These are phyloP conservation scores for Lutjanus erythropterus DNA, from an alignment of 2,113 vertebrate genomes.

Conservation along the genomic window DNA sequence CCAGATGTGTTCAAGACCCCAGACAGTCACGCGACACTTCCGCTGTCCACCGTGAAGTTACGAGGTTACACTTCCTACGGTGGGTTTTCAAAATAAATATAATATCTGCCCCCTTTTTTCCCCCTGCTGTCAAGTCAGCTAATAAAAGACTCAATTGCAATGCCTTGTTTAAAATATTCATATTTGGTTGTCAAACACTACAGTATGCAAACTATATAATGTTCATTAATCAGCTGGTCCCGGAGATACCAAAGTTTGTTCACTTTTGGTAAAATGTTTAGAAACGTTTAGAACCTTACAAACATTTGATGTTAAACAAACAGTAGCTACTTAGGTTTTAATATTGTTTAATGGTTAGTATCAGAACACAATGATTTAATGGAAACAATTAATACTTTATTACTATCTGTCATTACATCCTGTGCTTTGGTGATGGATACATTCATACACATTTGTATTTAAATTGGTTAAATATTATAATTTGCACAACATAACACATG, in stretches of 20 bases:
- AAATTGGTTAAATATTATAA: not conserved
- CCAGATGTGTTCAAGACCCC: conserved; percentile 39
- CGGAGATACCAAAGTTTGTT: not conserved
- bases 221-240: too few species aligned
- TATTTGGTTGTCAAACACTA: not conserved
- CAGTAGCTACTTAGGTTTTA: not conserved
- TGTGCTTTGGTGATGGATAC: not conserved
- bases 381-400: not conserved
- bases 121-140: not conserved
- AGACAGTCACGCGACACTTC: conserved; percentile 67
- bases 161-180: not conserved
- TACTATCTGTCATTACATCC: not conserved
- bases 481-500: not conserved
- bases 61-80: not conserved
- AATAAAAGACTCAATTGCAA: not conserved
- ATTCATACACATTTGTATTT: not conserved
- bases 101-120: not conserved
- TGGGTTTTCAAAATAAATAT: conserved; percentile 41
- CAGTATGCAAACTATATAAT: not conserved
- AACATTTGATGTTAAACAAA: not conserved
- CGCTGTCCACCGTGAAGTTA: conserved; percentile 14
- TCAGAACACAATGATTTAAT: too few species aligned
- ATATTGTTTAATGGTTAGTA: too few species aligned
- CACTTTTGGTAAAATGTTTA: not conserved
- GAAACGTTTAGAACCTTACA: not conserved